phyloP scores from a whole-genome alignment of 2,888 invertebrate species.

The Proisotoma minuta region DNA sequence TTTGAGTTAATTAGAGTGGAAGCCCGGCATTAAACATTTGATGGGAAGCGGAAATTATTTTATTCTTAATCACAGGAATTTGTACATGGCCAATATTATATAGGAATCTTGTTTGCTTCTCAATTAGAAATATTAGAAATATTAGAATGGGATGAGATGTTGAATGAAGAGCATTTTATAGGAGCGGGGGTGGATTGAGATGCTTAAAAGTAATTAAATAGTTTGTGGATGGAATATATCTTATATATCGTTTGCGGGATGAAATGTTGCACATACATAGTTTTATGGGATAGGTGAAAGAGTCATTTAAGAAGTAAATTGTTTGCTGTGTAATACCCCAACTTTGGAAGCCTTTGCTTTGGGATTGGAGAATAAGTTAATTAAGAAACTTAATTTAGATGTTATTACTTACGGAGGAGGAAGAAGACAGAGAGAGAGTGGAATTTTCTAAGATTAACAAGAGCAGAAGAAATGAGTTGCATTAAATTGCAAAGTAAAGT shows the following conservation, averaged over 20 bases:
- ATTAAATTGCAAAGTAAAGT: conserved; percentile 15
- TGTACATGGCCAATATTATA: neutral
- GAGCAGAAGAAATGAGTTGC: conserved; percentile 16
- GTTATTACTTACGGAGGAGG: conserved; percentile 19
- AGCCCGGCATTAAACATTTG: neutral
- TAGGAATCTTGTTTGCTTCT: neutral
- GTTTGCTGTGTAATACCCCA: too few species aligned
- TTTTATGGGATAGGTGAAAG: too few species aligned
- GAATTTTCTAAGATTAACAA: conserved; percentile 39
- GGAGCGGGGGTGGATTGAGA: neutral
- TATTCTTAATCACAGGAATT: conserved; percentile 1
- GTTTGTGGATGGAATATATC: too few species aligned
- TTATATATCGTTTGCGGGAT: too few species aligned
- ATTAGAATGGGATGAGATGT: neutral
- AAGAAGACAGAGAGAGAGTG: conserved; percentile 20
- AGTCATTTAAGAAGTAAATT: too few species aligned
- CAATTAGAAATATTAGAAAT: neutral
- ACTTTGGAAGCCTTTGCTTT: neutral
- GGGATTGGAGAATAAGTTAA: conserved; percentile 31
- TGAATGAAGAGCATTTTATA: neutral
- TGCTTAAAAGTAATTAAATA: too few species aligned
- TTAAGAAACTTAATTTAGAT: conserved; percentile 41
- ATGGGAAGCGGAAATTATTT: conserved; percentile 5
- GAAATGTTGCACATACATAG: too few species aligned
- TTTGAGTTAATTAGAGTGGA: neutral